A percentile compares a stretch with the other conserved stretches of the same genome.
phyloP scores from a whole-genome alignment of 2,113 vertebrate species.

The Miniopterus natalensis region DNA sequence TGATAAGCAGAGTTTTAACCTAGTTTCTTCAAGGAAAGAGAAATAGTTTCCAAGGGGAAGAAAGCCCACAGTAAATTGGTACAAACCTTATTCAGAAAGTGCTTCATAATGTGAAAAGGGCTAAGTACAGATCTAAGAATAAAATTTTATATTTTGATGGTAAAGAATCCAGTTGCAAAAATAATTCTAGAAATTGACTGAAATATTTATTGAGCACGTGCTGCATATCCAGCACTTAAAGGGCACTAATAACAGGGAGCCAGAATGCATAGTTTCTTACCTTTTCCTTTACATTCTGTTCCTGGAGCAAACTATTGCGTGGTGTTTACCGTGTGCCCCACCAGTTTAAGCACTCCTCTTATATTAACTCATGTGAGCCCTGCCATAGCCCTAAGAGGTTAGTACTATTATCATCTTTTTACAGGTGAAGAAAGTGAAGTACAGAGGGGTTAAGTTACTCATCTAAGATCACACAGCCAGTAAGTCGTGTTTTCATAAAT shows the following conservation, averaged over 20 bases:
- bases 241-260: not conserved
- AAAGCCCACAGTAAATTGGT: not conserved
- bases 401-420: not conserved
- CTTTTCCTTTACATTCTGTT: not conserved
- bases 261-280: not conserved
- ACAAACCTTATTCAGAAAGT: not conserved
- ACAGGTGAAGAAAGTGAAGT: not conserved
- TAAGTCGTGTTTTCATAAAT: not conserved
- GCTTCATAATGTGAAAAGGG: not conserved
- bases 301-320: not conserved
- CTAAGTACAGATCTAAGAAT: not conserved
- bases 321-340: not conserved
- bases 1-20: conserved; percentile 67
- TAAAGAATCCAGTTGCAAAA: conserved; percentile 51
- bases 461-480: not conserved
- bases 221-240: conserved; percentile 3
- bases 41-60: not conserved
- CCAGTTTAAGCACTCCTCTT: not conserved
- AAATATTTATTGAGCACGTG: conserved; percentile 37
- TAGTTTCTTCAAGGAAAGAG: conserved; percentile 45
- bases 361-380: not conserved
- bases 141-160: conserved; percentile 7
- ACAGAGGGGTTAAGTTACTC: not conserved
- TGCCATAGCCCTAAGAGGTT: not conserved
- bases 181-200: conserved; percentile 59